phyloP scores from a whole-genome alignment of 2,888 invertebrate genomes.

The Xylota segnis region DNA sequence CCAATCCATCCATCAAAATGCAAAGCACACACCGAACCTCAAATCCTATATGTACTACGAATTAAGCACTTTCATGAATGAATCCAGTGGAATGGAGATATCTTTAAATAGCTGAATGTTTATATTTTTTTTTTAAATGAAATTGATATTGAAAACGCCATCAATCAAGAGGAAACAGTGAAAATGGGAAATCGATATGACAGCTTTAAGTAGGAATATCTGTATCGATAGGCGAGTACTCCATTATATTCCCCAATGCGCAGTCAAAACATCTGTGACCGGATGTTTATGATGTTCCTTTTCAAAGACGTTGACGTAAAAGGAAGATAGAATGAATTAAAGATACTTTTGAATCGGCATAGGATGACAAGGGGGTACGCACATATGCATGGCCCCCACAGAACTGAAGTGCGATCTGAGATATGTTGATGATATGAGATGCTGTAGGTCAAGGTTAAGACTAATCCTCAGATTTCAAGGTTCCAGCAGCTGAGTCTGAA shows the following conservation, averaged over 20 bases:
- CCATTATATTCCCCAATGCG: not conserved
- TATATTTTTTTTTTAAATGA: not conserved
- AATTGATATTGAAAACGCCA: not conserved
- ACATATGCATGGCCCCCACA: too few relatives aligned
- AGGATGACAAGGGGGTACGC: too few relatives aligned
- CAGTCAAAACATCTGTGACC: constrained; percentile 2
- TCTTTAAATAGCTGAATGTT: constrained; percentile 5
- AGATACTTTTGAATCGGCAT: not conserved
- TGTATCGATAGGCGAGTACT: constrained; percentile 1
- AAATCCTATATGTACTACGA: not conserved
- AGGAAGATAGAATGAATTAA: not conserved
- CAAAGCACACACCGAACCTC: not conserved
- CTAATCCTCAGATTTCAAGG: too few relatives aligned
- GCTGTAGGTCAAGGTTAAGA: too few relatives aligned
- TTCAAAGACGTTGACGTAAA: not conserved
- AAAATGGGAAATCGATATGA: constrained; percentile 12
- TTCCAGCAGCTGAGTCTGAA: too few relatives aligned
- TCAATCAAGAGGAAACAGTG: constrained; percentile 13
- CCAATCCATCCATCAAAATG: not conserved
- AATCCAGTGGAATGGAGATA: not conserved
- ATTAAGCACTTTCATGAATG: constrained; percentile 1
- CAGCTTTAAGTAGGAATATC: constrained; percentile 1
- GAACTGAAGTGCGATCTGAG: too few relatives aligned
- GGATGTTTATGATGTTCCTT: constrained; percentile 4
- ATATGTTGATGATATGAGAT: too few relatives aligned